Evolutionary conservation across 2,113 vertebrate genomes (phyloP).

Genomic region (Myiagra hebetior): DNA sequence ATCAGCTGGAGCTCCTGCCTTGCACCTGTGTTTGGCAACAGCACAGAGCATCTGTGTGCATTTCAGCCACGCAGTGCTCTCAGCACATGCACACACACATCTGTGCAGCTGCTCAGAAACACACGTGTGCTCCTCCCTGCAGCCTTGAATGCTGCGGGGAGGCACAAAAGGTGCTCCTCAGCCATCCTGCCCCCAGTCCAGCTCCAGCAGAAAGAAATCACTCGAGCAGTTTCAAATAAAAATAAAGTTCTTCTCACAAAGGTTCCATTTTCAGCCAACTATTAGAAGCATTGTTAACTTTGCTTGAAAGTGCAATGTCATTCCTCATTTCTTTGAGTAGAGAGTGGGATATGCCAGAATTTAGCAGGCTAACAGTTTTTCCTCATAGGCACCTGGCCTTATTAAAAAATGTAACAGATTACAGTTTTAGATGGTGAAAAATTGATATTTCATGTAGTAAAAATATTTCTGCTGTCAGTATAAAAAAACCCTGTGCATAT

Average conservation of each 20-base stretch:
- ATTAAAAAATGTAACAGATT: not conserved
- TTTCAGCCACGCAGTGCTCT: not conserved
- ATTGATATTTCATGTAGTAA: not conserved
- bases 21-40: not conserved
- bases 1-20: not conserved
- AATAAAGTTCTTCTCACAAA: not conserved
- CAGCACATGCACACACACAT: not conserved
- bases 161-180: not conserved
- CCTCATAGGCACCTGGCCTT: not conserved
- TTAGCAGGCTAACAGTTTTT: not conserved
- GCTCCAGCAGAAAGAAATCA: not conserved
- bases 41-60: not conserved
- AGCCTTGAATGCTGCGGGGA: rapidly evolving
- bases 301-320: not conserved
- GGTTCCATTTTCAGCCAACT: not conserved
- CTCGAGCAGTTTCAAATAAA: not conserved
- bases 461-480: slow-evolving; percentile 29
- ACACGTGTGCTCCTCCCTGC: rapidly evolving
- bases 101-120: not conserved
- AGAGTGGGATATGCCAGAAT: not conserved
- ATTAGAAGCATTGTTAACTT: not conserved
- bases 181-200: not conserved
- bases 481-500: not conserved
- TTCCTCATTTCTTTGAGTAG: not conserved
- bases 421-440: not conserved